These are phyloP conservation scores for Apotomis turbidana DNA, from an alignment of 2,888 invertebrate genomes.

Conservation along the genomic window DNA sequence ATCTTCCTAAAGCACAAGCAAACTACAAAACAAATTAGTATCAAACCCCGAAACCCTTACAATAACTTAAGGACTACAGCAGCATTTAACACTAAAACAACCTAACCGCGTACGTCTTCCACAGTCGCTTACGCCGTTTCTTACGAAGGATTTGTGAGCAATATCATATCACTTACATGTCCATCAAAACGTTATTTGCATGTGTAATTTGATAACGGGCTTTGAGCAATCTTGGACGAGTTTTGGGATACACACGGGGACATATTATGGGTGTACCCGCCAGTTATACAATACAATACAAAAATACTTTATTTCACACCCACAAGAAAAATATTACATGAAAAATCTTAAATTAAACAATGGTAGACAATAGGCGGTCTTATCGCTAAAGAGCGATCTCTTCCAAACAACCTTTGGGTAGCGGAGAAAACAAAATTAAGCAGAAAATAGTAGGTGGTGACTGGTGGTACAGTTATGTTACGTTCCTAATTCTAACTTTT, in stretches of 20 bases:
- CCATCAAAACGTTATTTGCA: conserved; percentile 71
- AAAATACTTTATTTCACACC: no score
- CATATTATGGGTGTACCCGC: not conserved
- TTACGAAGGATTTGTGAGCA: not conserved
- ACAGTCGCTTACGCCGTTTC: not conserved
- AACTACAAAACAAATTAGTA: conserved; percentile 19
- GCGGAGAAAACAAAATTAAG: no score
- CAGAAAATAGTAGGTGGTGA: no score
- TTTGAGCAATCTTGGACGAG: conserved; percentile 41
- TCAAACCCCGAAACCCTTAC: not conserved
- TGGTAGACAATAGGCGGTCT: no score
- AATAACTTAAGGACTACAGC: not conserved
- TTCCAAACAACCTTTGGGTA: no score
- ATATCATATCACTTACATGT: conserved; percentile 61
- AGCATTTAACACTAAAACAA: not conserved
- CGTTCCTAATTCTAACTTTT: no score
- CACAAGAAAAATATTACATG: no score
- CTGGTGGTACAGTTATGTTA: no score
- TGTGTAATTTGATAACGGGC: conserved; percentile 62
- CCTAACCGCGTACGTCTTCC: not conserved
- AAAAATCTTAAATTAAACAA: no score
- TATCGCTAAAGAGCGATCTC: no score
- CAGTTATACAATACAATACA: not conserved
- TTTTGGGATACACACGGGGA: conserved; percentile 45
- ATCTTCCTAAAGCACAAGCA: not conserved